phyloP scores from a whole-genome alignment of 2,797 vertebrate species.

The Choloepus didactylus region DNA sequence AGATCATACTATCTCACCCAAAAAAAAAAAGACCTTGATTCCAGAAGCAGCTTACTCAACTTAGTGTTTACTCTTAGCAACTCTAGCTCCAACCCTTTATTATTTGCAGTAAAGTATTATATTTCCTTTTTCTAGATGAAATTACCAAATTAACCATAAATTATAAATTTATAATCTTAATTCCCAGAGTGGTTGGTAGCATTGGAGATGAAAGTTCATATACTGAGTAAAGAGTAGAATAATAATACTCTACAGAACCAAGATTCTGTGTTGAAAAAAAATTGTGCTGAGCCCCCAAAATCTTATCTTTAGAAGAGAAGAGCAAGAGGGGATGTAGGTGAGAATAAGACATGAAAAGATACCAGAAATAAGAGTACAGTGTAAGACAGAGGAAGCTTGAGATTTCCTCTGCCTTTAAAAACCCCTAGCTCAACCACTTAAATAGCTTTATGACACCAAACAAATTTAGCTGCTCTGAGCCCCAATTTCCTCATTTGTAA shows the following conservation, averaged over 20 bases:
- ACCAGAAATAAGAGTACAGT: background rate
- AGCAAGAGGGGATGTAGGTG: background rate
- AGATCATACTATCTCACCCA: background rate
- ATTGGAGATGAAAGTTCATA: constrained; percentile 47
- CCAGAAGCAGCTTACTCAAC: background rate
- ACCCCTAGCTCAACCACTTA: background rate
- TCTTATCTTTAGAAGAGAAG: constrained; percentile 46
- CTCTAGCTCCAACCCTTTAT: background rate
- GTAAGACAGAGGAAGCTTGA: constrained; percentile 14
- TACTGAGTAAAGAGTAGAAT: background rate
- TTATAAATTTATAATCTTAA: constrained; percentile 28
- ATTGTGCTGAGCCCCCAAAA: background rate
- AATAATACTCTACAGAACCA: constrained; percentile 29
- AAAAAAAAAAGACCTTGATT: constrained; percentile 64
- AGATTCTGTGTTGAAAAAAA: background rate
- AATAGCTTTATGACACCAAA: constrained; percentile 27
- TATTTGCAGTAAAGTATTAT: constrained; percentile 33
- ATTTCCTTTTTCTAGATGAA: constrained; percentile 59
- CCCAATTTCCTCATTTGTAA: background rate
- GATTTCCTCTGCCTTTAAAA: constrained; percentile 36
- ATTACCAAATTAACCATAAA: background rate
- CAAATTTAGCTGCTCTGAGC: constrained; percentile 1
- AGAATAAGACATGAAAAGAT: constrained; percentile 13
- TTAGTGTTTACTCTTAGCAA: constrained; percentile 39
- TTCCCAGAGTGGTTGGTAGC: constrained; percentile 25